Conservation (phyloP, 2,888 invertebrate species). For the Dynastes hyllus region DNA sequence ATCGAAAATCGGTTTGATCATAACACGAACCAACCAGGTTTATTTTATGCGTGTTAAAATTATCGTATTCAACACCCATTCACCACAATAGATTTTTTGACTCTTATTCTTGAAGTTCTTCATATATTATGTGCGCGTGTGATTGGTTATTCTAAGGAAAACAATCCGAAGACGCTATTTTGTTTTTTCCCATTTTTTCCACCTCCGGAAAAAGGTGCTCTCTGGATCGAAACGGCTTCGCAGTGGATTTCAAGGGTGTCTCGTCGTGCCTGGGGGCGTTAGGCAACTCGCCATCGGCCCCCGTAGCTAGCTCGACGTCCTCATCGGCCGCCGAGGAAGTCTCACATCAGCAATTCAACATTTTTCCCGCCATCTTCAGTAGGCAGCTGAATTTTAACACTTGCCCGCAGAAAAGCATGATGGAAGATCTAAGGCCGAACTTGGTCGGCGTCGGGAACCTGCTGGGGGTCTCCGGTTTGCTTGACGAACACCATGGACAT, state of each 20-base stretch:
- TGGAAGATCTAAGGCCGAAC: constrained; percentile 91
- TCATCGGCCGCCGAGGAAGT: constrained; percentile 71
- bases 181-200: constrained; percentile 17
- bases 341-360: constrained; percentile 89
- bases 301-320: constrained; percentile 66
- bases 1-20: constrained; percentile 46
- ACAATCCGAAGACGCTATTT: neutral
- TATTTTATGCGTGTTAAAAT: constrained; percentile 24
- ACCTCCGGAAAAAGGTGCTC: constrained; percentile 17
- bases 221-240: constrained; percentile 74
- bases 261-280: constrained; percentile 78
- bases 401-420: constrained; percentile 82
- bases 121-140: constrained; percentile 41
- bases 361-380: constrained; percentile 93
- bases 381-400: constrained; percentile 88
- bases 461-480: constrained; percentile 84
- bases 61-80: constrained; percentile 3
- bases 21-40: constrained; percentile 21
- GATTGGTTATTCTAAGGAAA: constrained; percentile 6
- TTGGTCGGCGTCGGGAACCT: constrained; percentile 85
- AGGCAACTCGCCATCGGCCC: constrained; percentile 76
- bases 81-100: neutral
- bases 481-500: constrained; percentile 84
- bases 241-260: constrained; percentile 90
- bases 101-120: constrained; percentile 8